A percentile compares a stretch with the other conserved stretches of the same genome.
Conservation (phyloP, 2,113 vertebrate genomes). For the Callorhinus ursinus region DNA sequence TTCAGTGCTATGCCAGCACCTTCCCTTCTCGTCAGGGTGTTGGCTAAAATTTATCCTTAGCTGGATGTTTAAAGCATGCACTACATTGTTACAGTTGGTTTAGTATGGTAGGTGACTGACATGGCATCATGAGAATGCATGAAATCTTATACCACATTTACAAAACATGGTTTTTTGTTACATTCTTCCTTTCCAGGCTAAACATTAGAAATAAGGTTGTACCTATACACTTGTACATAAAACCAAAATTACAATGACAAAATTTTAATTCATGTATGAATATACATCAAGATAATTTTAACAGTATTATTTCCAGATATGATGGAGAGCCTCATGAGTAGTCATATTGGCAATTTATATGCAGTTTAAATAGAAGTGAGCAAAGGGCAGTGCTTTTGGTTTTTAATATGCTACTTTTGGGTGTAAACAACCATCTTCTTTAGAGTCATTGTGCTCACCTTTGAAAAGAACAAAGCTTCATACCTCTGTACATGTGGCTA, state of each 20-base stretch:
- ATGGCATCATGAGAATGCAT: slow-evolving; percentile 18
- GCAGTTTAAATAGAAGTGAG: slow-evolving; percentile 20
- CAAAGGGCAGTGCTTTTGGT: not conserved
- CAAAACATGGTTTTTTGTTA: slow-evolving; percentile 19
- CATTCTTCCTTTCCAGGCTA: not conserved
- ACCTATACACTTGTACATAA: slow-evolving; percentile 43
- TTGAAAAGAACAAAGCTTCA: slow-evolving; percentile 59
- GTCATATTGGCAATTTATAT: slow-evolving; percentile 3
- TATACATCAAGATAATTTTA: slow-evolving; percentile 35
- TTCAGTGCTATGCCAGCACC: not conserved
- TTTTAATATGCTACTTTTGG: slow-evolving; percentile 41
- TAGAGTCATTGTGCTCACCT: slow-evolving; percentile 29
- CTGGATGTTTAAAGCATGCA: slow-evolving; percentile 43
- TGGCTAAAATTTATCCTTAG: slow-evolving; percentile 15
- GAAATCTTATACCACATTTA: slow-evolving; percentile 17
- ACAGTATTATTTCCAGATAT: slow-evolving; percentile 58
- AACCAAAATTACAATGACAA: slow-evolving; percentile 31
- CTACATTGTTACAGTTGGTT: not conserved
- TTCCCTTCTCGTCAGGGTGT: not conserved
- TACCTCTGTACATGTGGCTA: slow-evolving; percentile 48
- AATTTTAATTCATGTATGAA: slow-evolving; percentile 9
- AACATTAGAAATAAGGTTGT: slow-evolving; percentile 44
- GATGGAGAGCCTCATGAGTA: slow-evolving; percentile 5
- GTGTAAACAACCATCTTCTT: slow-evolving; percentile 45
- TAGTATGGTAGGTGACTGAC: slow-evolving; percentile 6